Conservation (phyloP, 2,888 invertebrate species). For the Pristionchus entomophagus region DNA sequence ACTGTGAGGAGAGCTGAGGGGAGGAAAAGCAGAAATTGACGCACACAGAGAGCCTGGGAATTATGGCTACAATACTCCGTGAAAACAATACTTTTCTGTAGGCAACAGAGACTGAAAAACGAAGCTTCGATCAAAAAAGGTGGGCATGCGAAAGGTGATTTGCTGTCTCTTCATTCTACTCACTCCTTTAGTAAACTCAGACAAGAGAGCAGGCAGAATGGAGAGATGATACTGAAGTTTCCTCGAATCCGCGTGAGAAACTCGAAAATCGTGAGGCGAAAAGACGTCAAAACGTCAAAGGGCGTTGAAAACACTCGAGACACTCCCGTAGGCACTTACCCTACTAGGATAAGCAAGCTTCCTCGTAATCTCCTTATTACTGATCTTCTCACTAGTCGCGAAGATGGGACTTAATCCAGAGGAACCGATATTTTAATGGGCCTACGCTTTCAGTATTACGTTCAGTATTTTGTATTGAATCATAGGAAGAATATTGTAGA, state of each 20-base stretch:
- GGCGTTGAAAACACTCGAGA: conserved; percentile 6
- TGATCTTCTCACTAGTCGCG: no score
- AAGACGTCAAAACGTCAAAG: background rate
- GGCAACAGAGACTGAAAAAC: background rate
- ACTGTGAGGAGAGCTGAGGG: background rate
- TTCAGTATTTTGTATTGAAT: no score
- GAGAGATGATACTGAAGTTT: background rate
- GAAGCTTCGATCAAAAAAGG: no score
- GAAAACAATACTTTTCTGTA: conserved; percentile 9
- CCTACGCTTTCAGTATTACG: no score
- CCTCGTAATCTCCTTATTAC: background rate
- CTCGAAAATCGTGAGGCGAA: background rate
- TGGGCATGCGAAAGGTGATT: background rate
- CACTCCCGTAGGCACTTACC: conserved; percentile 4
- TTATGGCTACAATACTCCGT: conserved; percentile 4
- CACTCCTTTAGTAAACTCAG: background rate
- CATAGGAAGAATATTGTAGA: no score
- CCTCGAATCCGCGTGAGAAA: background rate
- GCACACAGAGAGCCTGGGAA: conserved; percentile 1
- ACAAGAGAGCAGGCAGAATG: background rate
- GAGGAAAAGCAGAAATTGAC: background rate
- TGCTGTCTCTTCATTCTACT: background rate
- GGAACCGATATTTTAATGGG: no score
- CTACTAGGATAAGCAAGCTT: background rate
- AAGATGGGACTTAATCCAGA: no score